Evolutionary conservation across 2,888 invertebrate genomes (phyloP).

Genomic region (Priocnemis perturbator): DNA sequence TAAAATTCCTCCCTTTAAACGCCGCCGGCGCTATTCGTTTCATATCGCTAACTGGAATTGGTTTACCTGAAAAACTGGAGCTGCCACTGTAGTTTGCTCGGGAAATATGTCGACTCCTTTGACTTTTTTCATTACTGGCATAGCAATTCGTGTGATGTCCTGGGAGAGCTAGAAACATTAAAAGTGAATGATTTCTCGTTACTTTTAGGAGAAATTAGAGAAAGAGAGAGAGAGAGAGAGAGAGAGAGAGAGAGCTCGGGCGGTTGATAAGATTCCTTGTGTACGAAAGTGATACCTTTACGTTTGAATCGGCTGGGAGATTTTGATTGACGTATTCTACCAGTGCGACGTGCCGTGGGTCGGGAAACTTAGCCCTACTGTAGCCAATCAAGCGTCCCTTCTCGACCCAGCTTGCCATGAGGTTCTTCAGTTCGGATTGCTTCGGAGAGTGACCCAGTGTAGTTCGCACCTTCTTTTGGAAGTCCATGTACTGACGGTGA

Average conservation of each 20-base stretch:
- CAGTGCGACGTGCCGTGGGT: constrained; percentile 60
- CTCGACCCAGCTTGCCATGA: constrained; percentile 49
- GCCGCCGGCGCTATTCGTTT: background rate
- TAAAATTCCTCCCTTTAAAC: background rate
- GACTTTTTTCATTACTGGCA: constrained; percentile 43
- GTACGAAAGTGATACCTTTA: too few species aligned
- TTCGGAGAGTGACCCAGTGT: constrained; percentile 58
- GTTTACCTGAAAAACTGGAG: constrained; percentile 63
- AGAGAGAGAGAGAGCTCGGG: too few species aligned
- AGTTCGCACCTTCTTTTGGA: constrained; percentile 56
- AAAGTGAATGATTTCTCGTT: too few species aligned
- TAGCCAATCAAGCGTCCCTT: constrained; percentile 59
- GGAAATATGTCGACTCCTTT: constrained; percentile 53
- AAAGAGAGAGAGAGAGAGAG: too few species aligned
- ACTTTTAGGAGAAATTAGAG: too few species aligned
- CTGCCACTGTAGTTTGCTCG: constrained; percentile 60
- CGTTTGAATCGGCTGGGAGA: constrained; percentile 52
- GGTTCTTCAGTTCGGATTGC: constrained; percentile 43
- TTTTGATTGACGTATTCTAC: constrained; percentile 56
- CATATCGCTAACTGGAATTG: too few species aligned
- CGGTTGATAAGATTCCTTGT: too few species aligned
- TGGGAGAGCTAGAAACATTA: constrained; percentile 60
- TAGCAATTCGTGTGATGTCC: constrained; percentile 53
- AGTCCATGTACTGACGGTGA: constrained; percentile 62
- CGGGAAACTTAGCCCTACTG: constrained; percentile 50